Percentiles rank a stretch among this genome's conserved stretches.
Conservation (phyloP, 2,888 invertebrate species). For the Epicampocera succincta region DNA sequence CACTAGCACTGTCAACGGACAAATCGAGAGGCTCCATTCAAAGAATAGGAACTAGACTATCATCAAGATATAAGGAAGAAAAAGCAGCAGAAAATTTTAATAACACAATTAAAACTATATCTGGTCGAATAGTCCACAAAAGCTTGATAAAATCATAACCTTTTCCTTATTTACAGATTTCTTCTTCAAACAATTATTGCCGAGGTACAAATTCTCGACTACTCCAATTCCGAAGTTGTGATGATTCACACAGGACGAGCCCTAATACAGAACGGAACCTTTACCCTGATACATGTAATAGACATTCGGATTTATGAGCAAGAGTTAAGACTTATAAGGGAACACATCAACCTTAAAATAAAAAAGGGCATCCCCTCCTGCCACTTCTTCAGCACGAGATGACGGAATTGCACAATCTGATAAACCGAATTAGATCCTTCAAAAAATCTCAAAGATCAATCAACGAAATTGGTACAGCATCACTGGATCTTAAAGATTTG, state of each 20-base stretch:
- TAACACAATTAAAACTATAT: neutral
- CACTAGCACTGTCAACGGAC: neutral
- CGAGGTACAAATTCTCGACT: neutral
- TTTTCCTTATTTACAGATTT: neutral
- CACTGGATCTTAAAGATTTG: constrained; percentile 4
- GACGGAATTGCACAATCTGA: neutral
- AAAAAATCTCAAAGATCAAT: constrained; percentile 13
- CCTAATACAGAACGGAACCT: constrained; percentile 15
- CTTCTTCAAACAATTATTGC: neutral
- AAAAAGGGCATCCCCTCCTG: neutral
- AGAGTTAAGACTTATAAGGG: neutral
- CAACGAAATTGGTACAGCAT: constrained; percentile 22
- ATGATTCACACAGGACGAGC: constrained; percentile 10
- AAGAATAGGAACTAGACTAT: constrained; percentile 11
- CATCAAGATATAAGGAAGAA: constrained; percentile 9
- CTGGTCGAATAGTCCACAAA: constrained; percentile 3
- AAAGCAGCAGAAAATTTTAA: constrained; percentile 7
- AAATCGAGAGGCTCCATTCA: neutral
- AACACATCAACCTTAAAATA: no score
- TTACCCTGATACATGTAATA: constrained; percentile 1
- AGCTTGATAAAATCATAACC: neutral
- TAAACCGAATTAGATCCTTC: neutral
- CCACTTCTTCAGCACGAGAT: constrained; percentile 19
- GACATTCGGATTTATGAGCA: constrained; percentile 17
- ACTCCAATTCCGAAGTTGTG: constrained; percentile 5